A percentile compares a stretch with the other conserved stretches of the same genome.
Evolutionary conservation across 2,113 vertebrate genomes (phyloP).

Genomic region (Oryzias woworae): DNA sequence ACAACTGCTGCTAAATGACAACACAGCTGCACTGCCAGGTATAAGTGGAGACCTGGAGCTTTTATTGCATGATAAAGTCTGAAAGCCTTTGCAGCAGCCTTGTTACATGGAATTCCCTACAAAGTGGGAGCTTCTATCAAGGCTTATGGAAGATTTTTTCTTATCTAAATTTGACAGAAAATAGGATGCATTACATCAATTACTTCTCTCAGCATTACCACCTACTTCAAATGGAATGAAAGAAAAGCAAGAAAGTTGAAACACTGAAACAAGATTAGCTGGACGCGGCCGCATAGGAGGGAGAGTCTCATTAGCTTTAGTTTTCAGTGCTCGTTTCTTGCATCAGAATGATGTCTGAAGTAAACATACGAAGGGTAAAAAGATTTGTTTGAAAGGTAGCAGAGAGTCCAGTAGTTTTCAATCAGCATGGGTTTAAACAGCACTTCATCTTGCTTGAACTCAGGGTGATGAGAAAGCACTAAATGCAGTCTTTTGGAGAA

Average conservation of each 20-base stretch:
- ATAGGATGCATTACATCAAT: conserved; percentile 68
- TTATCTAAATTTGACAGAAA: conserved; percentile 66
- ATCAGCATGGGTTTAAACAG: conserved; percentile 53
- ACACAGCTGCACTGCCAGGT: conserved; percentile 43
- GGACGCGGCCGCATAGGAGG: conserved; percentile 11
- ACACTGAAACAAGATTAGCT: conserved; percentile 68
- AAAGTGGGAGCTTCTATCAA: conserved; percentile 53
- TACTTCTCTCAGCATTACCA: conserved; percentile 49
- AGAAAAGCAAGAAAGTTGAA: conserved; percentile 58
- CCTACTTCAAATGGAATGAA: conserved; percentile 48
- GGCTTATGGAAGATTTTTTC: conserved; percentile 67
- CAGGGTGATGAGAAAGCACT: conserved; percentile 49
- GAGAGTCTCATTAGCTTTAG: conserved; percentile 46
- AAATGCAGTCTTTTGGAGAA: conserved; percentile 20
- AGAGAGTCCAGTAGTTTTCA: conserved; percentile 56
- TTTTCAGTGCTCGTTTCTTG: conserved; percentile 45
- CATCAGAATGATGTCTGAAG: conserved; percentile 23
- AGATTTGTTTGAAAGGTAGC: conserved; percentile 52
- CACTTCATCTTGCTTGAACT: conserved; percentile 52
- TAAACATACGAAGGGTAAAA: conserved; percentile 33
- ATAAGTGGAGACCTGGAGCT: conserved; percentile 68
- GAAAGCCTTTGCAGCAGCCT: conserved; percentile 78
- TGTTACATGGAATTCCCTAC: conserved; percentile 70
- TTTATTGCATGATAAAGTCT: conserved; percentile 83
- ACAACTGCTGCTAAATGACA: conserved; percentile 54